Conservation (phyloP, 2,113 vertebrate species). For the Ariopsis seemanni region DNA sequence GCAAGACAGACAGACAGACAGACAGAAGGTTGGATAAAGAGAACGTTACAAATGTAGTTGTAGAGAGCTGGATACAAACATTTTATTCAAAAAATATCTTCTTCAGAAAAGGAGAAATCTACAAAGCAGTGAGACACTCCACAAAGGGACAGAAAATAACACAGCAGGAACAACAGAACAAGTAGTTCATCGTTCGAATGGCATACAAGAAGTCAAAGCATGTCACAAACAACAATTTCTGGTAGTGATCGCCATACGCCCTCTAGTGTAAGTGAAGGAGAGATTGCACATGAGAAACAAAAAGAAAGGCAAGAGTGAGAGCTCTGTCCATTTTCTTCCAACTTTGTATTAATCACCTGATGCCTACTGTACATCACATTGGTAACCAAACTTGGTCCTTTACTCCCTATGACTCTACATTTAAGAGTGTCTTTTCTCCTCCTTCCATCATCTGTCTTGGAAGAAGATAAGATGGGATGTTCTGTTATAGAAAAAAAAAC, state of each 20-base stretch:
- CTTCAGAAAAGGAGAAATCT: background rate
- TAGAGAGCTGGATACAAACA: background rate
- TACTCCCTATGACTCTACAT: background rate
- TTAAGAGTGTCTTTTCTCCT: background rate
- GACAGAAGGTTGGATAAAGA: background rate
- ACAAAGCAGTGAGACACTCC: background rate
- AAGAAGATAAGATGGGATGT: too few species aligned
- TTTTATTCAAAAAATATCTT: background rate
- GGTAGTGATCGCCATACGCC: background rate
- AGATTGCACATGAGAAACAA: too few species aligned
- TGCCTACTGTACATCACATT: background rate
- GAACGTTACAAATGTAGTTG: too few species aligned
- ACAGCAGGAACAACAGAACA: background rate
- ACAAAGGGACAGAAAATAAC: background rate
- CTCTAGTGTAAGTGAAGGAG: background rate
- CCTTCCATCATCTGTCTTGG: background rate
- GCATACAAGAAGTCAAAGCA: background rate
- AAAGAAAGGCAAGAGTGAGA: background rate
- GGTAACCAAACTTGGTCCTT: background rate
- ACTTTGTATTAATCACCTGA: background rate
- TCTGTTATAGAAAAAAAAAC: too few species aligned
- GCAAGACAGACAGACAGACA: background rate
- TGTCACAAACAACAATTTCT: background rate
- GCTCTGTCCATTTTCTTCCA: background rate
- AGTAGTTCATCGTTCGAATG: background rate